Conservation (phyloP, 2,113 vertebrate species). For the Lichenostomus cassidix region DNA sequence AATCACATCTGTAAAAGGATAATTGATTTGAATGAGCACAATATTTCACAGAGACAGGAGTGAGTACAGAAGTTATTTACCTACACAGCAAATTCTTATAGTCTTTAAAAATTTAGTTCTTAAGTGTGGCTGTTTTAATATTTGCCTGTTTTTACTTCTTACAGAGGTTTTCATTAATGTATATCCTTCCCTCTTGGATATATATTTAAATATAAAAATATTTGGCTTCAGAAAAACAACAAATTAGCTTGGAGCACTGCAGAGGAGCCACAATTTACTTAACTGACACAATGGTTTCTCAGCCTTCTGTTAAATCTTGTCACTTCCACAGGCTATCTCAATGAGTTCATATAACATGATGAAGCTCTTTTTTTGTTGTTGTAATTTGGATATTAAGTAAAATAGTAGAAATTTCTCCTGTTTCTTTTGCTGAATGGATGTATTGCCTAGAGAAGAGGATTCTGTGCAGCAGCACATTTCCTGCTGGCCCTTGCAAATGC, state of each 20-base stretch:
- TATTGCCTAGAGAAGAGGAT: neutral
- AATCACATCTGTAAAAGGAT: conserved; percentile 35
- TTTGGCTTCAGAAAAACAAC: neutral
- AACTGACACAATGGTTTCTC: neutral
- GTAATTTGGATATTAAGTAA: neutral
- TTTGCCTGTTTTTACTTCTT: neutral
- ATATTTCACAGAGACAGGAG: conserved; percentile 1
- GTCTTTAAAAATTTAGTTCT: neutral
- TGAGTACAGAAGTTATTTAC: neutral
- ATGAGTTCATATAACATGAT: neutral
- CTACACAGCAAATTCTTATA: neutral
- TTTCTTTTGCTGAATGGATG: neutral
- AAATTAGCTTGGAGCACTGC: neutral
- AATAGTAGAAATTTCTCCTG: neutral
- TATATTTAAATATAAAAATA: neutral
- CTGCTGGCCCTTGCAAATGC: neutral
- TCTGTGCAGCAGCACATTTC: neutral
- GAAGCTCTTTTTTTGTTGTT: neutral
- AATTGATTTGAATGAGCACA: conserved; percentile 48
- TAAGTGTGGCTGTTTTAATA: neutral
- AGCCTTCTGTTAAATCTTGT: neutral
- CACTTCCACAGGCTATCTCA: neutral
- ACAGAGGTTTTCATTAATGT: fast-evolving
- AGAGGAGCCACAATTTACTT: neutral
- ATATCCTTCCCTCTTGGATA: neutral